phyloP scores from a whole-genome alignment of 2,113 vertebrate species.

The Zeus faber region DNA sequence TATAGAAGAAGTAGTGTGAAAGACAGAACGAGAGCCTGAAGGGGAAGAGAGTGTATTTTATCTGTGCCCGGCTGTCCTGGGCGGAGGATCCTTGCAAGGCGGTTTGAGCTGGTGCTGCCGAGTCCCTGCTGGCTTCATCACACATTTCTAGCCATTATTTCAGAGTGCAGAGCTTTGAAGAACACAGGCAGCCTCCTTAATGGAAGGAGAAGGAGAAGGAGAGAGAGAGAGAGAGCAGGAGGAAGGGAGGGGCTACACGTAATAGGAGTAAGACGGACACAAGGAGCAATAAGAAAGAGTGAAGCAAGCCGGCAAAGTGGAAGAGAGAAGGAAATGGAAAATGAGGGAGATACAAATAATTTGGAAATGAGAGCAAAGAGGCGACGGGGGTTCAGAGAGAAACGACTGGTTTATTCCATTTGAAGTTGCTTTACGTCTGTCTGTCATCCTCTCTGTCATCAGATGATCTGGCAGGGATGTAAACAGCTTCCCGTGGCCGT shows the following conservation, averaged over 20 bases:
- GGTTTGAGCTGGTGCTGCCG: slow-evolving; percentile 35
- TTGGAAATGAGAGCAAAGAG: not conserved
- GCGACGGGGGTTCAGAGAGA: not conserved
- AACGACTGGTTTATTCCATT: slow-evolving; percentile 34
- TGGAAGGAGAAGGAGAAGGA: slow-evolving; percentile 1
- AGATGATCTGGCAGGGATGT: slow-evolving; percentile 1
- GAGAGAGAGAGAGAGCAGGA: slow-evolving; percentile 7
- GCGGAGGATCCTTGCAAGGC: slow-evolving; percentile 22
- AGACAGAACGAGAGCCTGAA: not conserved
- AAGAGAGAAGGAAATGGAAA: not conserved
- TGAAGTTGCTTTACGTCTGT: slow-evolving; percentile 22
- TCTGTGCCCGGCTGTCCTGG: slow-evolving; percentile 32
- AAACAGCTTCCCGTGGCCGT: slow-evolving; percentile 6
- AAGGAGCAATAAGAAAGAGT: not conserved
- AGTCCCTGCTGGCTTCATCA: slow-evolving; percentile 59
- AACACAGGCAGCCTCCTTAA: slow-evolving; percentile 29
- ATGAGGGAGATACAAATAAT: not conserved
- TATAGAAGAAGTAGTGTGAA: slow-evolving; percentile 17
- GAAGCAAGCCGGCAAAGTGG: too few species aligned
- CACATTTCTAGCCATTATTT: slow-evolving; percentile 42
- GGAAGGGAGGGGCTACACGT: too few species aligned
- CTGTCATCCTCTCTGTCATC: slow-evolving; percentile 13
- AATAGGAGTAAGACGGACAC: slow-evolving; percentile 7
- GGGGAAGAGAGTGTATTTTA: too few species aligned
- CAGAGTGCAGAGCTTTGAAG: slow-evolving; percentile 21